phyloP scores from a whole-genome alignment of 2,113 vertebrate genomes.

The Theristicus caerulescens region DNA sequence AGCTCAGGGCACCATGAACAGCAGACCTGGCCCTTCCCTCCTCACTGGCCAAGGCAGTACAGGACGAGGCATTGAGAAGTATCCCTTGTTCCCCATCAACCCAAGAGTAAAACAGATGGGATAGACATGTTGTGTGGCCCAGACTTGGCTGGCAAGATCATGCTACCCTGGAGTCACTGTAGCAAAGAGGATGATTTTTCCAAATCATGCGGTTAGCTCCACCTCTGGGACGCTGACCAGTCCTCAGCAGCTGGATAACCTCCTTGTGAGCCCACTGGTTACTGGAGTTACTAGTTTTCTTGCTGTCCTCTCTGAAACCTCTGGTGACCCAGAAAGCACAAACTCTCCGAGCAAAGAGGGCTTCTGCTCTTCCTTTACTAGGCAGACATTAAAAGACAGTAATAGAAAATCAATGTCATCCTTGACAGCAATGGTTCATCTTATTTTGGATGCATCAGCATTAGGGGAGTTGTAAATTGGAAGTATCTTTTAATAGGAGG shows the following conservation, averaged over 20 bases:
- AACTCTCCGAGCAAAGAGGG: accelerated
- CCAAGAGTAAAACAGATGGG: background rate
- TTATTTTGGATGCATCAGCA: background rate
- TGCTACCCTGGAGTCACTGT: background rate
- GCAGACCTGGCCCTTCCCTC: background rate
- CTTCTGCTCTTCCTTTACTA: background rate
- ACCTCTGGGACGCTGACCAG: background rate
- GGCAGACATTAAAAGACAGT: background rate
- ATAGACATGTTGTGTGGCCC: accelerated
- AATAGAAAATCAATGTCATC: background rate
- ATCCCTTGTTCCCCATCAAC: background rate
- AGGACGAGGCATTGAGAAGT: background rate
- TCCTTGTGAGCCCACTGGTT: background rate
- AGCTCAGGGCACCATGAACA: background rate
- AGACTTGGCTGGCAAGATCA: background rate
- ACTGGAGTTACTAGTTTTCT: background rate
- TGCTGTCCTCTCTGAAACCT: background rate
- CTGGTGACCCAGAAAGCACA: background rate
- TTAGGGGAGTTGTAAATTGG: background rate
- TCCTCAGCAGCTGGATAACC: background rate
- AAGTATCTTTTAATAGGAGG: background rate
- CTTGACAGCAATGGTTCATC: background rate
- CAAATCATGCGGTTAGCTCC: background rate
- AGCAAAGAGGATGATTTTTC: background rate
- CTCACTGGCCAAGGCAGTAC: background rate